phyloP scores from a whole-genome alignment of 1,140 invertebrate genomes.

The Bombus breviceps region DNA sequence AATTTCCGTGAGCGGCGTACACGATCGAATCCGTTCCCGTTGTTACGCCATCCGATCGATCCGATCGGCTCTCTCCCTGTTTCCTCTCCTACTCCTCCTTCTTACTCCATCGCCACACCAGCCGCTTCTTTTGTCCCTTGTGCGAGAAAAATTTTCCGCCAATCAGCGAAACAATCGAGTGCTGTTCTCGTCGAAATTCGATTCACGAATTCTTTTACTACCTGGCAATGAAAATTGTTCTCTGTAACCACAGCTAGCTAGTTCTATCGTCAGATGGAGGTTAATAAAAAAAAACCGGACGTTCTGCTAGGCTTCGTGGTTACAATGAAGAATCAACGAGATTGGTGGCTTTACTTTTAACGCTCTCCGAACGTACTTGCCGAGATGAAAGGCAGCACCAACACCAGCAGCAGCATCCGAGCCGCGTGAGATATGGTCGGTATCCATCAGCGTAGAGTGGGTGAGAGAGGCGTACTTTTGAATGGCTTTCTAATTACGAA shows the following conservation, averaged over 20 bases:
- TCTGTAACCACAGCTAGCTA: neutral
- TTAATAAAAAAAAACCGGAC: slow-evolving; percentile 37
- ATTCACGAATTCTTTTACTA: neutral
- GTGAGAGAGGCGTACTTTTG: slow-evolving; percentile 54
- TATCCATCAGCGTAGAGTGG: slow-evolving; percentile 65
- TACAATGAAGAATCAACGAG: slow-evolving; percentile 51
- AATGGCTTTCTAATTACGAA: slow-evolving; percentile 69
- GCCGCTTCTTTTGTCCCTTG: too few species aligned
- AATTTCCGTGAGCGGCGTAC: slow-evolving; percentile 45
- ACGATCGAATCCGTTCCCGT: slow-evolving; percentile 39
- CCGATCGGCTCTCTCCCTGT: neutral
- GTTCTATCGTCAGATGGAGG: neutral
- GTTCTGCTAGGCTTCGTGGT: neutral
- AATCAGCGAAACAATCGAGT: neutral
- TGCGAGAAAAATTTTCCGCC: slow-evolving; percentile 2
- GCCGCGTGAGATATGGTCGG: slow-evolving; percentile 62
- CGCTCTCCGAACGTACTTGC: slow-evolving; percentile 46
- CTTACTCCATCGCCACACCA: too few species aligned
- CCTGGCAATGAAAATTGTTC: neutral
- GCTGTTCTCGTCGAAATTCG: slow-evolving; percentile 9
- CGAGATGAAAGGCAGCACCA: slow-evolving; percentile 51
- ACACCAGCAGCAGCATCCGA: slow-evolving; percentile 42
- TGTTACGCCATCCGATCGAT: slow-evolving; percentile 25
- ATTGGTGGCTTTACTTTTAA: slow-evolving; percentile 46
- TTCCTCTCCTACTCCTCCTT: neutral